Evolutionary conservation across 2,888 invertebrate species (phyloP), one percentile per base, ranked within the genome.

Genomic region (Zaprionus lineosus): DNA sequence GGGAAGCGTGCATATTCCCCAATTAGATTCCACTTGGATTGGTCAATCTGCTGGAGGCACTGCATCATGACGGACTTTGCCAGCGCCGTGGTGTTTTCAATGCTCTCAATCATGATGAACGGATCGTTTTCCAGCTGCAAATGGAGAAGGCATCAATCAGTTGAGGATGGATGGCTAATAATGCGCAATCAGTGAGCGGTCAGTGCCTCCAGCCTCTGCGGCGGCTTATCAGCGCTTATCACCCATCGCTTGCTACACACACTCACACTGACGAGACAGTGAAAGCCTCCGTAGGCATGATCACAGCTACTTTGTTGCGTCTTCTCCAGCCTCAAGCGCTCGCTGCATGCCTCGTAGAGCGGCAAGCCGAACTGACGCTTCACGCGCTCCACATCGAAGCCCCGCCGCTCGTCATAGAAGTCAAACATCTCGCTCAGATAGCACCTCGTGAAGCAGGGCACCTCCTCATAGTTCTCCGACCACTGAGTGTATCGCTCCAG

Each of bases 371-470:
- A 88, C n/a, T 62, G 57, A 15, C 48, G 40, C 6, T 58, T 64
- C 2, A 86, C 71, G 6, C 74, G 74, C 2, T 34, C 46, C 15
- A 62, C 61, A 11, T 71, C 51, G 51, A 88, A 88, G 5, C 88
- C 88, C 1, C 46, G 33, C 9, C 51, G 24, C 0, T 73, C 73
- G 18, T 74, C 52, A 43, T 86, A 88, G 28, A 88, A 76, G 29
- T 81, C 70, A 29, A 82, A 88, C 87, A 84, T 78, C 18, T 83
- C 79, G 2, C 24, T 60, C 0, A 88, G 58, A 56, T 88, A 88
- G 37, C 88, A 88, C 11, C 76, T 74, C 0, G 87, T 87, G 29
- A 88, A 88, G 41, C 88, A 88, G 12, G 88, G 88, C 33, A 88
- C 72, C 51, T 88, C 88, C 60, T 88, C 88, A 12, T 78, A 75